Conservation (phyloP, 2,888 invertebrate genomes). For the Tetanocera ferruginea region DNA sequence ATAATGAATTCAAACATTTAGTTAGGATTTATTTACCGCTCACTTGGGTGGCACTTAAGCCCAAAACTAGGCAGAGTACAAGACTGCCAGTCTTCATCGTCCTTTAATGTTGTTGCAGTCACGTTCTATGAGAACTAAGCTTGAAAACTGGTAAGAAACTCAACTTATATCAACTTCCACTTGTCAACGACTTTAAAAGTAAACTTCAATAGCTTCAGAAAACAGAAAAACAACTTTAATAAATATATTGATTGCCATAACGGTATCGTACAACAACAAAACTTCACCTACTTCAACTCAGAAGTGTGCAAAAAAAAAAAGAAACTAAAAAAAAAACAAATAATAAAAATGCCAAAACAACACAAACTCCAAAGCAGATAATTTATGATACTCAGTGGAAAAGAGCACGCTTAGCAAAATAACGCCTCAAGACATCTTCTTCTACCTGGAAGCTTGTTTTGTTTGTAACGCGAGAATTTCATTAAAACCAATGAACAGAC, state of each 20-base stretch:
- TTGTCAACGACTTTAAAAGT: background rate
- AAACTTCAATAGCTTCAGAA: background rate
- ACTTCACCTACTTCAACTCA: background rate
- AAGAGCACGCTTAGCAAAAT: no score
- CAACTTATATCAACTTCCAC: background rate
- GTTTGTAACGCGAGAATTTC: no score
- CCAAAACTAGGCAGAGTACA: conserved; percentile 49
- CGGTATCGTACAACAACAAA: background rate
- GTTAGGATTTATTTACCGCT: conserved; percentile 56
- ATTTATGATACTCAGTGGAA: no score
- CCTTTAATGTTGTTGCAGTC: conserved; percentile 33
- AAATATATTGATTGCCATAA: background rate
- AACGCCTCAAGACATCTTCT: no score
- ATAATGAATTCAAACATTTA: background rate
- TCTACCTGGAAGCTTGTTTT: no score
- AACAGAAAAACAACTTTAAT: background rate
- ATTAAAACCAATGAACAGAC: no score
- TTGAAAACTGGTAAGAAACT: background rate
- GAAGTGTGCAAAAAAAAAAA: no score
- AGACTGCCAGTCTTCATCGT: conserved; percentile 43
- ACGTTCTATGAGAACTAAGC: background rate
- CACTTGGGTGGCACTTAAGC: conserved; percentile 57
- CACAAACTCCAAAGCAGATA: no score
- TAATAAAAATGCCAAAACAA: no score
- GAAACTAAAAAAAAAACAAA: no score